Evolutionary conservation across 23 tunicate species (phyloP).

Genomic region (Botrylloides violaceus): DNA sequence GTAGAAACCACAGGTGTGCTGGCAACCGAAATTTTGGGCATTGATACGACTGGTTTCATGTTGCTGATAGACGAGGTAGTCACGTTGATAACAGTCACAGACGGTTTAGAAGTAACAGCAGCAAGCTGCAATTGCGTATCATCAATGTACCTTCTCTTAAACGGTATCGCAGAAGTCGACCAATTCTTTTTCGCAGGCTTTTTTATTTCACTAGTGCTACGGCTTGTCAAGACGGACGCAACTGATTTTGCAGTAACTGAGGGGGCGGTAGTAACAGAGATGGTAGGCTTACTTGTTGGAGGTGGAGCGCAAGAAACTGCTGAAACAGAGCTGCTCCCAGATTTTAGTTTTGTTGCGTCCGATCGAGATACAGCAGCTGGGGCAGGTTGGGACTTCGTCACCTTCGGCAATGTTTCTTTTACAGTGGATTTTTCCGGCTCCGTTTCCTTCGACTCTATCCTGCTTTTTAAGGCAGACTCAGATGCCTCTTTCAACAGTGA

Average conservation of each 20-base stretch:
- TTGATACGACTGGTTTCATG: neutral
- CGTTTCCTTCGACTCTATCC: neutral
- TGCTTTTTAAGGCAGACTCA: conserved; percentile 11
- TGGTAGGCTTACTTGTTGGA: too few species aligned
- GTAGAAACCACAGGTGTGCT: neutral
- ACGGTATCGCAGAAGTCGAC: conserved; percentile 59
- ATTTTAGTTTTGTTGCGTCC: neutral
- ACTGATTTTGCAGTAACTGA: conserved; percentile 5
- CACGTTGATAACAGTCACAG: neutral
- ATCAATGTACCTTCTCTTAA: conserved; percentile 52
- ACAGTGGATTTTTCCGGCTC: neutral
- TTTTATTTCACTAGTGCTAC: neutral
- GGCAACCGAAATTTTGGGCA: neutral
- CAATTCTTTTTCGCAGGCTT: conserved; percentile 15
- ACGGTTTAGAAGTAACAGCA: neutral
- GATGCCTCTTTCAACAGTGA: conserved; percentile 82
- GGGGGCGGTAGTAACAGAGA: neutral
- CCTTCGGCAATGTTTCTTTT: neutral
- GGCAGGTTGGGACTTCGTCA: neutral
- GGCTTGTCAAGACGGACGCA: neutral
- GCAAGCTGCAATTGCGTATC: neutral
- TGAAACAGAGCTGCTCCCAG: neutral
- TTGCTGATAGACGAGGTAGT: neutral
- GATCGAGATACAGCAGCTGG: neutral
- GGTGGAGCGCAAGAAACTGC: neutral